Evolutionary conservation across 2,888 invertebrate genomes (phyloP), one percentile per base, ranked within the genome.

Genomic region (Carpatolechia fugitivella): DNA sequence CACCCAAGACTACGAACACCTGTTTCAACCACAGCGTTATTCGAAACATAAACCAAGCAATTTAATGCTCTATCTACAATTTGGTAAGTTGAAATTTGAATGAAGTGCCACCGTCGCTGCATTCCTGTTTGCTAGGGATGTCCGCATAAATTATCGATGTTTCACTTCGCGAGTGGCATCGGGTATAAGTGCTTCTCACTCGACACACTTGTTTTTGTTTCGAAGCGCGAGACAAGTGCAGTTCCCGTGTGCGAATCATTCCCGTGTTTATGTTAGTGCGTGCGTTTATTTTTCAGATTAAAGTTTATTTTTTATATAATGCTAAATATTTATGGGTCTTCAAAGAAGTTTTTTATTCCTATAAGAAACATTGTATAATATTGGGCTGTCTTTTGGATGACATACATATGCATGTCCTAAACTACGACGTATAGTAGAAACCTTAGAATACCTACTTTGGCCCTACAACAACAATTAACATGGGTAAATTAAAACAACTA

Each of bases 61-160:
- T 64, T 73, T 62, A 68, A 24, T 24, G 35, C 63, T 66, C 58
- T 73, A 40, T 0, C 0, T 4, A 10, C 0, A 1, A 0, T 0
- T 0, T 0, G 7, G 74, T 77, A 59, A 62, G 76, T 70, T 55
- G 30, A 56, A 47, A 64, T 70, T 81, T 44, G 54, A 55, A 31
- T 61, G 20, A 14, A n/a, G 59, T 3, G 11, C 7, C 20, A 16
- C 4, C 2, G 24, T 13, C 46, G 41, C 59, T 65, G 82, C 87
- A 88, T 87, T 87, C 87, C 81, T 78, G 83, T 78, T 79, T 75
- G 72, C 78, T 86, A 85, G 88, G 87, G 89, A 86, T 88, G 89
- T 81, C 82, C 85, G 86, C 87, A 88, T 89, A 89, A 87, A 86
- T 89, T 89, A 89, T 88, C 85, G 88, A 88, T 85, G 82, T 86